These are phyloP conservation scores for Hippoglossus stenolepis DNA, from an alignment of 2,113 vertebrate species.

Conservation along the genomic window DNA sequence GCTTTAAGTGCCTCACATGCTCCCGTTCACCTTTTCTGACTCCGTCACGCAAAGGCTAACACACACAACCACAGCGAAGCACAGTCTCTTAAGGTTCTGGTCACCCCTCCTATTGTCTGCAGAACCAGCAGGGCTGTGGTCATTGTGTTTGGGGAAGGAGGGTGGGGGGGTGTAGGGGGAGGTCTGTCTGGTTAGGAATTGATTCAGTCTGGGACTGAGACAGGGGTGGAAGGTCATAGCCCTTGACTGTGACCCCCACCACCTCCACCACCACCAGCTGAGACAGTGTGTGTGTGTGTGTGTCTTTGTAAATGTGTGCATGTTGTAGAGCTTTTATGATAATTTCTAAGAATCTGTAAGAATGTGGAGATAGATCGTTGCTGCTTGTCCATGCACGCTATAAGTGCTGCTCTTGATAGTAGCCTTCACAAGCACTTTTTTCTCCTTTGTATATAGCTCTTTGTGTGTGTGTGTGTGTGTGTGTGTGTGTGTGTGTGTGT, in stretches of 20 bases:
- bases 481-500: slow-evolving; percentile 16
- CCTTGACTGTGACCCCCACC: slow-evolving; percentile 60
- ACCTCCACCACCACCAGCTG: slow-evolving; percentile 10
- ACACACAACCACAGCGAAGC: slow-evolving; percentile 18
- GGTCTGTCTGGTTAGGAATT: slow-evolving; percentile 80
- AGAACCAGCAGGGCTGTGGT: slow-evolving; percentile 62
- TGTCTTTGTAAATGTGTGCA: background rate
- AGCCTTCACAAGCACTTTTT: background rate
- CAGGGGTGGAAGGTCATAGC: slow-evolving; percentile 74
- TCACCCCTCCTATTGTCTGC: slow-evolving; percentile 55
- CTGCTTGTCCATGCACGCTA: background rate
- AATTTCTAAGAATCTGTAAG: background rate
- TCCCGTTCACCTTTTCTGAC: slow-evolving; percentile 32
- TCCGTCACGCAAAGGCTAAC: background rate
- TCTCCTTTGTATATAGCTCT: background rate
- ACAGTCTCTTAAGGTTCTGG: slow-evolving; percentile 27
- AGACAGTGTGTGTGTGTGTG: slow-evolving; percentile 15
- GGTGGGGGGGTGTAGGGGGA: slow-evolving; percentile 18
- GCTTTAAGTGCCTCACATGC: slow-evolving; percentile 13
- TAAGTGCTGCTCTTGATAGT: no score
- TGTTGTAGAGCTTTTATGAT: background rate
- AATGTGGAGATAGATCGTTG: background rate
- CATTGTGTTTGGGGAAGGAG: slow-evolving; percentile 63
- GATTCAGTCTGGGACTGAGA: slow-evolving; percentile 81
- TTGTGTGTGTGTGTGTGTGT: slow-evolving; percentile 28